Base-by-base conservation (phyloP, 1,140 invertebrate species). In the Marisa cornuarietis region DNA sequence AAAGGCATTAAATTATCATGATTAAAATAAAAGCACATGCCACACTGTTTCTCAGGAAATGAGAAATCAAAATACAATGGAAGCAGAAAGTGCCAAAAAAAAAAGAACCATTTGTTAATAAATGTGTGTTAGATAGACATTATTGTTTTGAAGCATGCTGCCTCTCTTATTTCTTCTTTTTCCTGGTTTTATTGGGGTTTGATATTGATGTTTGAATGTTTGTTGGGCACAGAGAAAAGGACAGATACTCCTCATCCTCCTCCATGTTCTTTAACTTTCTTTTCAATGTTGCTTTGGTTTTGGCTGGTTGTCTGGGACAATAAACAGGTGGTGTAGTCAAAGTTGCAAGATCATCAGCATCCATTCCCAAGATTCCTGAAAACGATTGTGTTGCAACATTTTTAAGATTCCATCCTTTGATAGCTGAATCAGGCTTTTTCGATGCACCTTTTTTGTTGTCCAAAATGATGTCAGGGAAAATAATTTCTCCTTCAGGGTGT, bases 121-220 rank as follows among this genome's bases (percentile, higher is more conserved):
- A 16, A 18, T 31, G 11, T 69, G 22, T n/a, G 31, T 3, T n/a
- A 3, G 68, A 2, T 22, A 14, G 3, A n/a, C 26, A 26, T 4
- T 31, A 24, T 26, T 69, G 3, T 69, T 5, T 49, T 10, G 9
- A 26, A 42, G 24, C 69, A 31, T 6, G 2, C 24, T 16, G 49
- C 49, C 10, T 71, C 31, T 42, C 20, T 71, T 71, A 31, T 71
- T 71, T 51, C 31, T 11, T 71, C 31, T 71, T 71, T 42, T 71
- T 71, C 69, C 49, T 71, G 24, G 3, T 22, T 49, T 71, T 71
- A 49, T 71, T 71, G 9, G 31, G 24, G 22, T 71, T 71, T 3
- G 69, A 71, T 42, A 71, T 51, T 10, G 26, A 42, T 71, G 69
- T 71, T 51, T 14, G 69, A 20, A 71, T 49, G 49, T 71, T 71